Conservation (phyloP, 2,797 vertebrate genomes). For the Malurus splendens region DNA sequence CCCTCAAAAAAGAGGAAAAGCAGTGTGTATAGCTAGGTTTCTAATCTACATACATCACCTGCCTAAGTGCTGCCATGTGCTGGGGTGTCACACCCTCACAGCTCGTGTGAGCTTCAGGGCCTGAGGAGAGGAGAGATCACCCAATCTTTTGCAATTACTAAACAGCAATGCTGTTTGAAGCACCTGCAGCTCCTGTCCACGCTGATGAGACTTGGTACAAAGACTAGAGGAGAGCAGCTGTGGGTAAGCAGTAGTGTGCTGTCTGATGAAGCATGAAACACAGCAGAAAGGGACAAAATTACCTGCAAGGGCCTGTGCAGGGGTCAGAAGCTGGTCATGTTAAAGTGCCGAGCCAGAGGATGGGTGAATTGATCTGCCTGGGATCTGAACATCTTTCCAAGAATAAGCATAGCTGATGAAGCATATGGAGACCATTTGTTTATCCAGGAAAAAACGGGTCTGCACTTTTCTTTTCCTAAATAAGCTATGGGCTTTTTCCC, state of each 20-base stretch:
- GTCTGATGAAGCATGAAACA: not conserved
- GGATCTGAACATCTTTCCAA: not conserved
- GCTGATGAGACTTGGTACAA: fast-evolving
- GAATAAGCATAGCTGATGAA: not conserved
- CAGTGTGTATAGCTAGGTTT: not conserved
- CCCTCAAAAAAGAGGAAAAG: not conserved
- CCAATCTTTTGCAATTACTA: not conserved
- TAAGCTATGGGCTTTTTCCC: not conserved
- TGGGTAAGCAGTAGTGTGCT: not conserved
- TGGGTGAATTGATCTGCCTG: not conserved
- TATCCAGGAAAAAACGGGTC: not conserved
- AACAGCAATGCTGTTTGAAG: not conserved
- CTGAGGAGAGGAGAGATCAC: not conserved
- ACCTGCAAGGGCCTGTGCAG: not conserved
- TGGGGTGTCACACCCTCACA: not conserved
- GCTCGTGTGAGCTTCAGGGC: not conserved
- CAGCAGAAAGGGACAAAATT: not conserved
- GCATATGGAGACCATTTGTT: not conserved
- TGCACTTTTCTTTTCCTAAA: fast-evolving
- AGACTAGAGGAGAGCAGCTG: not conserved
- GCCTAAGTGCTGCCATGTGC: fast-evolving
- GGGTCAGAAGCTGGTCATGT: not conserved
- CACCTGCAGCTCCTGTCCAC: not conserved
- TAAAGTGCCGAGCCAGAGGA: not conserved
- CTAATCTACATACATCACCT: not conserved